Base-by-base conservation (phyloP, 2,797 vertebrate species). In the Limosa lapponica region DNA sequence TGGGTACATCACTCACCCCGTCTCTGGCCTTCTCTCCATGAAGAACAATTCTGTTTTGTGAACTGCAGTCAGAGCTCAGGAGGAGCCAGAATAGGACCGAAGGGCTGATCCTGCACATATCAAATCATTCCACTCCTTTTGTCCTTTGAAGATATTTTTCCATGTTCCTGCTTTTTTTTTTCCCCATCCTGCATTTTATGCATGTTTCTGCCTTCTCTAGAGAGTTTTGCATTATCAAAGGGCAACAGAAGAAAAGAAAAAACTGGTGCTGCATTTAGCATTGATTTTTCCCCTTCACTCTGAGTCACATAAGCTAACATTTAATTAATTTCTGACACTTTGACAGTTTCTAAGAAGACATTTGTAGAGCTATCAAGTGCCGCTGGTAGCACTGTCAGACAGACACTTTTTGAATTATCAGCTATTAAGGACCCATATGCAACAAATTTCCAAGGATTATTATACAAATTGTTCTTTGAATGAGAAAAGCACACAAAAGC, bases 271-370 rank as follows among this genome's bases (percentile, higher is more conserved):
- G 97, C 85, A 80, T 97, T 97, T 94, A 94, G 96, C 85, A 62
- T 95, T 86, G 43, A 89, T 67, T 89, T 94, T 96, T 87, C 94
- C 83, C 67, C 46, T 87, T 92, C 96, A 82, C 97, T 98, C 97
- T 98, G 98, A 98, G 97, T 98, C 98, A 98, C 97, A 97, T 43
- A 87, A 97, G 97, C 97, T 97, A 98, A 97, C 98, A 98, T 98
- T 98, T 98, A 98, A 98, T 98, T 98, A 98, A 98, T 98, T 98
- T 98, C 97, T 98, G 98, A 98, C 98, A 98, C 97, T 98, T 98
- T 98, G 98, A 98, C 98, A 98, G 98, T 93, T 98, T 89, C 95
- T 96, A 93, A 98, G 96, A 97, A 96, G 98, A 97, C 97, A 92
- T 97, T 98, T 97, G 98, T 93, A 95, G 96, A 98, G 96, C 97